These are phyloP conservation scores for Amazona guildingii DNA, from an alignment of 2,113 vertebrate genomes.

Conservation along the genomic window DNA sequence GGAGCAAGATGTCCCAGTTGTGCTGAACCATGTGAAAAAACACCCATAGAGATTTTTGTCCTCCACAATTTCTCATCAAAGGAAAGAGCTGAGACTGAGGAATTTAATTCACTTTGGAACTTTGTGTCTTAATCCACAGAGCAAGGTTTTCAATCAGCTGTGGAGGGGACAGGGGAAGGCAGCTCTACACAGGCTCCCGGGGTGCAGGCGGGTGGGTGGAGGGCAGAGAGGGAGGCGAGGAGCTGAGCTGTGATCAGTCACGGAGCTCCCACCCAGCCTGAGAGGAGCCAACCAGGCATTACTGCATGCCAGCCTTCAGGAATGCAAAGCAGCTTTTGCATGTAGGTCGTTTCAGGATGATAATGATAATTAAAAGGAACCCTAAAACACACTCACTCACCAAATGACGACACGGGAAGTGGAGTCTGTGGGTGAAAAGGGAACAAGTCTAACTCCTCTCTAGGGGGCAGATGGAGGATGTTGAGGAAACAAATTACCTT, in stretches of 20 bases:
- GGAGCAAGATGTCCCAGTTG: background rate
- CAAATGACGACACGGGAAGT: background rate
- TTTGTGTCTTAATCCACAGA: conserved; percentile 15
- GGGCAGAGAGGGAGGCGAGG: background rate
- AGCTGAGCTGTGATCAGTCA: background rate
- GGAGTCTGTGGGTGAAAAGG: background rate
- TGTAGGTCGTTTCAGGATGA: conserved; percentile 8
- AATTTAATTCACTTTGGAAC: conserved; percentile 17
- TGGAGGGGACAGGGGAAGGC: background rate
- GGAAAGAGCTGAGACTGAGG: background rate
- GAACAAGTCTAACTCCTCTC: background rate
- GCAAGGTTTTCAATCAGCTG: background rate
- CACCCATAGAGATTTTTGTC: background rate
- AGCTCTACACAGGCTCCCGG: fast-evolving
- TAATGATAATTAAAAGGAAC: background rate
- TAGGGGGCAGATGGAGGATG: background rate
- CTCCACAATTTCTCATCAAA: background rate
- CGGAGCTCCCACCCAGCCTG: background rate
- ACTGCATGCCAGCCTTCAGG: background rate
- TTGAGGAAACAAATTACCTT: background rate
- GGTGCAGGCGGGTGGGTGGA: background rate
- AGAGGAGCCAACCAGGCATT: background rate
- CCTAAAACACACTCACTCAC: background rate
- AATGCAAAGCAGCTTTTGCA: background rate
- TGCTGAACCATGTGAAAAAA: background rate